These are phyloP conservation scores for Eulemur macaco DNA, from an alignment of 2,113 vertebrate species.

Conservation along the genomic window DNA sequence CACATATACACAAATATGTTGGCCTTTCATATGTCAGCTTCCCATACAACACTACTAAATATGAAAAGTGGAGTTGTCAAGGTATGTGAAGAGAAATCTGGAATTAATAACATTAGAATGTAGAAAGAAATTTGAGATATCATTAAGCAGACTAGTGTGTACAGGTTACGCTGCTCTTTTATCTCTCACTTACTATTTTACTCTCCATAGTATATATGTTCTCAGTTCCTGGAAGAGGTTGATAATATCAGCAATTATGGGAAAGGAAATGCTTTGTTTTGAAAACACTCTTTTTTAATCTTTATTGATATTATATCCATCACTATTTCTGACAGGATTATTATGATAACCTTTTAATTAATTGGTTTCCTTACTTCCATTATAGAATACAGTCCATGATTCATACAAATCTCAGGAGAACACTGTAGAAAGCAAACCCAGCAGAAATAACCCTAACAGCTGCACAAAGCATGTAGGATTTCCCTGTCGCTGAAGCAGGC, in stretches of 20 bases:
- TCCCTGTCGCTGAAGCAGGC: background rate
- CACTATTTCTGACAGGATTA: background rate
- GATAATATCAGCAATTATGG: background rate
- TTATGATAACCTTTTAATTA: background rate
- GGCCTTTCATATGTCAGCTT: background rate
- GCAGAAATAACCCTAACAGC: background rate
- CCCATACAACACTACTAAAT: background rate
- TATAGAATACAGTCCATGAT: background rate
- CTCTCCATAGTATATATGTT: background rate
- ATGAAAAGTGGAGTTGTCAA: background rate
- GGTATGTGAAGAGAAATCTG: background rate
- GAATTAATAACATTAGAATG: background rate
- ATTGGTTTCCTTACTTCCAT: background rate
- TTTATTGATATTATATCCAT: background rate
- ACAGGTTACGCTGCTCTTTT: background rate
- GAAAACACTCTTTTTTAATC: background rate
- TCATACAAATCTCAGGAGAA: background rate
- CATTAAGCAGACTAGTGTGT: too few species aligned
- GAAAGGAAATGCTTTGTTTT: background rate
- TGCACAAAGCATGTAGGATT: background rate
- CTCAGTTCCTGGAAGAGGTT: background rate
- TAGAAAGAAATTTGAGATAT: background rate
- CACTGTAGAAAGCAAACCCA: background rate
- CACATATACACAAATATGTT: background rate
- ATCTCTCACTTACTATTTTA: background rate